A percentile compares a stretch with the other conserved stretches of the same genome.
Evolutionary conservation across 2,797 vertebrate species (phyloP).

Genomic region (Xenops minutus): DNA sequence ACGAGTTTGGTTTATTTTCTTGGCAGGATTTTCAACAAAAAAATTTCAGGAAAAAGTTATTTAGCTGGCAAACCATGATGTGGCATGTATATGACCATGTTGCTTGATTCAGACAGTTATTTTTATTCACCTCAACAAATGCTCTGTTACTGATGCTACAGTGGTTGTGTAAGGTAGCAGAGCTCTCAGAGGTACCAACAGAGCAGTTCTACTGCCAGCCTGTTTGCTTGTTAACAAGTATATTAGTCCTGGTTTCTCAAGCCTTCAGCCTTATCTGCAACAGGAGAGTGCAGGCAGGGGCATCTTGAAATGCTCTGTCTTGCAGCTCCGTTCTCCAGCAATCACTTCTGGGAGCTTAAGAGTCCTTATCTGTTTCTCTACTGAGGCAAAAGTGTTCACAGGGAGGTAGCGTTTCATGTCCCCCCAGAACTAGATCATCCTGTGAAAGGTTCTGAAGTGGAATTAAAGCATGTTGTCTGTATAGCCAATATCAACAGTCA

Average conservation of each 20-base stretch:
- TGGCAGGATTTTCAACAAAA: background rate
- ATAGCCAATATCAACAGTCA: background rate
- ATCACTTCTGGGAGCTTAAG: rapidly evolving
- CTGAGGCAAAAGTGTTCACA: background rate
- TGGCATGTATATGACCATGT: background rate
- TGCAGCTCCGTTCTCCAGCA: background rate
- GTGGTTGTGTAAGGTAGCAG: background rate
- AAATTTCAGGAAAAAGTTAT: background rate
- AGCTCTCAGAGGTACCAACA: background rate
- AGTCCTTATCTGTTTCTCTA: background rate
- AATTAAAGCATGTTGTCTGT: background rate
- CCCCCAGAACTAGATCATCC: background rate
- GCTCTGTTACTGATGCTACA: background rate
- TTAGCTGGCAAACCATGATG: background rate
- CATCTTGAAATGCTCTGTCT: background rate
- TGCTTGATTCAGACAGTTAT: background rate
- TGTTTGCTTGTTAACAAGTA: background rate
- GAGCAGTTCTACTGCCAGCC: background rate
- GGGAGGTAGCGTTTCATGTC: rapidly evolving
- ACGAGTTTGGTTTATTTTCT: background rate
- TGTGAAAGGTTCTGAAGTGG: background rate
- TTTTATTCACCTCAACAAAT: background rate
- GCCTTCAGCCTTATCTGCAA: background rate
- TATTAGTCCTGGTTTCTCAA: background rate
- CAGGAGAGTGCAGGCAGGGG: background rate